phyloP scores from a whole-genome alignment of 1,140 invertebrate species.

The Marisa cornuarietis region DNA sequence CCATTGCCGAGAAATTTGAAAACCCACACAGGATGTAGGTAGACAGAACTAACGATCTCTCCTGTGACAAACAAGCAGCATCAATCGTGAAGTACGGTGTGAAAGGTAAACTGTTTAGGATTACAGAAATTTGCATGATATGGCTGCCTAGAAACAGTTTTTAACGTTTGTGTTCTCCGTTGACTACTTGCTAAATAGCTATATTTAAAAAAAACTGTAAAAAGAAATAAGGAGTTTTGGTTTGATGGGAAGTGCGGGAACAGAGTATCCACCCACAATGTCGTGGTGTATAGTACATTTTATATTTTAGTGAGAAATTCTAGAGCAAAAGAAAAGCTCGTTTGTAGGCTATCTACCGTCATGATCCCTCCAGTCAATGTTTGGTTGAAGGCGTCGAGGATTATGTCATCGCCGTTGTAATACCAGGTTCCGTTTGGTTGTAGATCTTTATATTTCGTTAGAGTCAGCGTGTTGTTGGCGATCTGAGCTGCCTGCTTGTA shows the following conservation, averaged over 20 bases:
- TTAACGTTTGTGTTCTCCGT: not conserved
- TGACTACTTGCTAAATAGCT: no score
- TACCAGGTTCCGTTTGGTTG: not conserved
- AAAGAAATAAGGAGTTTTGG: no score
- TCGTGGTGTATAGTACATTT: no score
- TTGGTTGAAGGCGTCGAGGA: slow-evolving; percentile 4
- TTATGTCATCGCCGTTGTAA: not conserved
- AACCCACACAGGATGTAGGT: slow-evolving; percentile 96
- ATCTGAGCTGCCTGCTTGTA: slow-evolving; percentile 33
- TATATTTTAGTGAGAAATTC: no score
- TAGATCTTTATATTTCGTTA: not conserved
- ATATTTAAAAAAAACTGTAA: no score
- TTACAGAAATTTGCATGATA: not conserved
- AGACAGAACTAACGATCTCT: slow-evolving; percentile 80
- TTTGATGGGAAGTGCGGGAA: no score
- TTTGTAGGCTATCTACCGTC: not conserved
- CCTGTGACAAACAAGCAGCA: slow-evolving; percentile 63
- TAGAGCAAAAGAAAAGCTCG: no score
- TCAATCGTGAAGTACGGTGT: not conserved
- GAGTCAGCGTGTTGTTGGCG: slow-evolving; percentile 13
- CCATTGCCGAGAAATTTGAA: slow-evolving; percentile 90
- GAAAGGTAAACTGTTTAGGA: not conserved
- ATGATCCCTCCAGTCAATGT: slow-evolving; percentile 8
- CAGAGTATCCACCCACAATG: no score
- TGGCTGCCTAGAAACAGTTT: not conserved